Evolutionary conservation across 1,140 invertebrate genomes (phyloP), one percentile per base, ranked within the genome.

Genomic region (Dolichoris vasculosae): DNA sequence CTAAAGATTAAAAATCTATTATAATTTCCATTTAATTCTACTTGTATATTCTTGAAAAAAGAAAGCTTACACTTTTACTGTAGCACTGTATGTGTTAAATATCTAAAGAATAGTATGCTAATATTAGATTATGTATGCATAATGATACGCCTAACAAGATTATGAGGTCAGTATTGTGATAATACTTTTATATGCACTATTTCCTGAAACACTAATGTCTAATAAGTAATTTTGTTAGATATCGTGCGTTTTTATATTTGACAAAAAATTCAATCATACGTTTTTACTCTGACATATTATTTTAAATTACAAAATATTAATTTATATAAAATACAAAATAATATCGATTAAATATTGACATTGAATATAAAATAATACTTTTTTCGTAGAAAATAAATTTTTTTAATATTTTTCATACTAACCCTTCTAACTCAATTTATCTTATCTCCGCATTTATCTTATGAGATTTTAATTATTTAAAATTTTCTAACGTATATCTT

Each of bases 131-230:
- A 73, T 30, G 38, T 38, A n/a, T 73, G 69, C 38, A 73, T 73
- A 73, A 73, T 73, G 7, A 43, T 73, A 73, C 38, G 69, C 38
- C 40, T 73, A 43, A 73, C 69, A 43, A 73, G 38, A 73, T 73
- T 73, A 73, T 17, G 7, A n/a, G 38, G 38, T 13, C 69, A 43
- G 20, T 23, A n/a, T 43, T 73, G 23, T 73, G 69, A 43, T 73
- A 73, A 73, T 73, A 73, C 69, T 73, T 73, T 73, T 43, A 73
- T 43, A n/a, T 73, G 69, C 69, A 73, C 69, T 43, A 43, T 73
- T 73, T 73, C 38, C 26, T 43, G 69, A 73, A 43, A 73, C 38
- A 20, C 23, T 73, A 35, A 7, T 73, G 69, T 73, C 26, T 17
- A 43, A 17, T n/a, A 17, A 26, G n/a, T 0, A 2, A 69, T 69